Conservation (phyloP, 2,888 invertebrate genomes). For the Caenorhabditis sp. region DNA sequence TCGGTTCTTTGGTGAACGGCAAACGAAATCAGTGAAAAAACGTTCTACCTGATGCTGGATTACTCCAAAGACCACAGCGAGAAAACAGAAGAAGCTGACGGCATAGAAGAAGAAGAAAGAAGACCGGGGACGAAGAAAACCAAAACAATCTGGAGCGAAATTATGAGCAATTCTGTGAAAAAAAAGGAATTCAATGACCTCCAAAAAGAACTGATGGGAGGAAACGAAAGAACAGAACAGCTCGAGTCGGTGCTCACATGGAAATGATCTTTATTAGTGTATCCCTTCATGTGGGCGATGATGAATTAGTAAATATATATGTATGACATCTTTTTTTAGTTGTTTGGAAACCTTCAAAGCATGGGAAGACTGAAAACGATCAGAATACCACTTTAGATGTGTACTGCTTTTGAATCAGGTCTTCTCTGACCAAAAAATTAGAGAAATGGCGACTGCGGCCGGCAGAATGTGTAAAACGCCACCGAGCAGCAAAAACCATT, state of each 20-base stretch:
- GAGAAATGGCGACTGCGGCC: constrained; percentile 14
- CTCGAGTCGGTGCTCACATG: no score
- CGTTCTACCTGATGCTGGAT: not conserved
- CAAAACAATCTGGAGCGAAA: constrained; percentile 41
- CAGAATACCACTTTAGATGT: no score
- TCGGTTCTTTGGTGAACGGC: no score
- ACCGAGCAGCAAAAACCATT: constrained; percentile 33
- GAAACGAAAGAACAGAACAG: not conserved
- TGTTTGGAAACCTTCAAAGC: constrained; percentile 7
- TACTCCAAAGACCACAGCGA: constrained; percentile 18
- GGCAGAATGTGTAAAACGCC: no score
- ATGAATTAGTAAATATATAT: not conserved
- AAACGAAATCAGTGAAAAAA: not conserved
- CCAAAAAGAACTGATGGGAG: no score
- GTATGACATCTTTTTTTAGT: no score
- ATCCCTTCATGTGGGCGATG: not conserved
- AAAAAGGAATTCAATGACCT: constrained; percentile 23
- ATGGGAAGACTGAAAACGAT: not conserved
- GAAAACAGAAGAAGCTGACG: constrained; percentile 19
- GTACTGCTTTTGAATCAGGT: not conserved
- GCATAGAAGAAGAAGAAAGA: constrained; percentile 2
- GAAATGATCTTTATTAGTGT: constrained; percentile 3
- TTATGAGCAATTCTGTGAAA: constrained; percentile 45
- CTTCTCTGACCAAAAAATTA: no score
- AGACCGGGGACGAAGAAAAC: constrained; percentile 1